Conservation (phyloP, 2,888 invertebrate species). For the Agrotis puta region DNA sequence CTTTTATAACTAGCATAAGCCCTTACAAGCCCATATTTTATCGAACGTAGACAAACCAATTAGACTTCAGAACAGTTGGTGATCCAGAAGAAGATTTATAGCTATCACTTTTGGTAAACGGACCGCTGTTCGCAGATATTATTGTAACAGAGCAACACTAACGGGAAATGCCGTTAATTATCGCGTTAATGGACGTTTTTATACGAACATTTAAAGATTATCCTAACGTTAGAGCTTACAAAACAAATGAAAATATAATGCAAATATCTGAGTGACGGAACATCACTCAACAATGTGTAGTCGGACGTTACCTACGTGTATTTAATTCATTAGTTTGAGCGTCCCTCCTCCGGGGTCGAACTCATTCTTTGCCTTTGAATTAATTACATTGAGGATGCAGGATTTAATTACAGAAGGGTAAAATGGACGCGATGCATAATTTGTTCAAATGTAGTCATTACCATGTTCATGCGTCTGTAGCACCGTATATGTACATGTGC, state of each 20-base stretch:
- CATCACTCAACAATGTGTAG: conserved; percentile 12
- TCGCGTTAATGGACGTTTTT: too few species aligned
- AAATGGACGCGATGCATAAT: conserved; percentile 58
- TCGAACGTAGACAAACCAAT: background rate
- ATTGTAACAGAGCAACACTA: too few species aligned
- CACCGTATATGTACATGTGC: conserved; percentile 22
- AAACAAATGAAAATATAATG: conserved; percentile 2
- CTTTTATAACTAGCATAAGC: background rate
- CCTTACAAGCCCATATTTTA: background rate
- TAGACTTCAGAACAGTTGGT: background rate
- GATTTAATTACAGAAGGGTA: conserved; percentile 61
- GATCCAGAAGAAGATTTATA: background rate
- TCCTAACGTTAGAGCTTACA: background rate
- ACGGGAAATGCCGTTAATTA: too few species aligned
- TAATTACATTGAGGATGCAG: conserved; percentile 64
- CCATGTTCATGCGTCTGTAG: conserved; percentile 56
- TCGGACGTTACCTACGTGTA: conserved; percentile 57
- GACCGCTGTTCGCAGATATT: background rate
- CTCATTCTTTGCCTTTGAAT: conserved; percentile 55
- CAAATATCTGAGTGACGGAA: conserved; percentile 11
- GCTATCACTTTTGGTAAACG: background rate
- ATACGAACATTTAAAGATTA: too few species aligned
- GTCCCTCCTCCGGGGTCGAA: conserved; percentile 41
- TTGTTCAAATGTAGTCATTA: conserved; percentile 56
- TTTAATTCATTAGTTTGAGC: conserved; percentile 67